Conservation (phyloP, 1,140 invertebrate genomes). For the Drosophila repletoides region DNA sequence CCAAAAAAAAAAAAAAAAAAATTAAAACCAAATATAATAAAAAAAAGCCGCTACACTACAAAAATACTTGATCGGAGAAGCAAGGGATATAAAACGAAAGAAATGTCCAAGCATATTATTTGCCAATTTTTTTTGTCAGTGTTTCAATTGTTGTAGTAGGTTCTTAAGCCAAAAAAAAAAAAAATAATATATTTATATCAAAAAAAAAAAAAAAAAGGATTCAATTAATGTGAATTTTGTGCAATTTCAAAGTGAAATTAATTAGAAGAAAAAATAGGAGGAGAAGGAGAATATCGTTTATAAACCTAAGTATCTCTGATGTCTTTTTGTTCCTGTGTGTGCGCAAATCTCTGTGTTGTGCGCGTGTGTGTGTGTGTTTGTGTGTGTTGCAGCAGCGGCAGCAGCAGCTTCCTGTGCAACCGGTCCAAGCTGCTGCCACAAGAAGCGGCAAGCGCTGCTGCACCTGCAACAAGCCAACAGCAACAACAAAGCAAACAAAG, state of each 20-base stretch:
- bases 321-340: constrained; percentile 42
- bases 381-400: neutral
- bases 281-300: constrained; percentile 23
- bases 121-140: constrained; percentile 2
- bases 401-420: constrained; percentile 62
- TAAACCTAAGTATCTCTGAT: constrained; percentile 11
- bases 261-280: constrained; percentile 7
- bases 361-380: constrained; percentile 23
- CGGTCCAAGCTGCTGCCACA: constrained; percentile 48
- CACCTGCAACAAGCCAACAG: constrained; percentile 51
- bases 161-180: neutral
- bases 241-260: constrained; percentile 10
- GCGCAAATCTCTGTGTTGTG: constrained; percentile 10
- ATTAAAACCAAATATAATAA: too few species aligned
- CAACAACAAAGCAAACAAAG: neutral
- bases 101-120: neutral
- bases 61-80: too few species aligned
- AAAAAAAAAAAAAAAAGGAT: constrained; percentile 7
- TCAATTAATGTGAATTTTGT: neutral
- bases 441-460: constrained; percentile 19
- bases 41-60: too few species aligned
- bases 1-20: too few species aligned
- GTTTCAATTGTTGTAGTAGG: constrained; percentile 19
- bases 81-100: too few species aligned
- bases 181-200: neutral